These are phyloP conservation scores for Leucania comma DNA, from an alignment of 2,888 invertebrate species.

Conservation along the genomic window DNA sequence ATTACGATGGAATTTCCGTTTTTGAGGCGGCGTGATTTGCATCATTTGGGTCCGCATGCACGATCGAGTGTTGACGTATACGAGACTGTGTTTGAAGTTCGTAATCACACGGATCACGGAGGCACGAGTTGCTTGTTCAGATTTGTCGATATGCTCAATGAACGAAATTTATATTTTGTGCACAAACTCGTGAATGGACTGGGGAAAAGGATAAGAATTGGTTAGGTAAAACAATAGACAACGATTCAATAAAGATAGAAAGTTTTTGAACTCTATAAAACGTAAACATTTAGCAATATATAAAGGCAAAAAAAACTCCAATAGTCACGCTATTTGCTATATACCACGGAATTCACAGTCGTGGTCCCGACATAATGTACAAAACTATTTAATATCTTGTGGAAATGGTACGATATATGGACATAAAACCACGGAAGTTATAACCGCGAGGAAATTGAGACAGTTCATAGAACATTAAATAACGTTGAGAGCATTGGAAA, in stretches of 20 bases:
- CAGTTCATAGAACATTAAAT: constrained; percentile 27
- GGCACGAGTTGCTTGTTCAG: constrained; percentile 43
- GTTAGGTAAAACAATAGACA: no score
- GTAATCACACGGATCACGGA: constrained; percentile 39
- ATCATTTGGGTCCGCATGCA: constrained; percentile 55
- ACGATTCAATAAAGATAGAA: no score
- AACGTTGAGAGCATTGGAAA: constrained; percentile 27
- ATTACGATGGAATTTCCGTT: constrained; percentile 33
- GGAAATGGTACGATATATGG: constrained; percentile 37
- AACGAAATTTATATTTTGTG: constrained; percentile 21
- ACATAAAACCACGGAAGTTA: constrained; percentile 37
- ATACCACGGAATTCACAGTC: constrained; percentile 3
- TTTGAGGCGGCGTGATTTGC: constrained; percentile 56
- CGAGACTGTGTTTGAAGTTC: constrained; percentile 47
- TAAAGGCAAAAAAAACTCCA: not conserved
- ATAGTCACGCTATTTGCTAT: not conserved
- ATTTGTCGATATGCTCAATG: constrained; percentile 18
- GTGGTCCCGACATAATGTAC: not conserved
- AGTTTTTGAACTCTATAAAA: not conserved
- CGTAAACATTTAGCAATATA: not conserved
- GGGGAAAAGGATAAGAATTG: not conserved
- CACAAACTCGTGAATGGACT: not conserved
- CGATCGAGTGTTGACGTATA: constrained; percentile 44
- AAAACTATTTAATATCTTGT: constrained; percentile 36
- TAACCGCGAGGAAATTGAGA: constrained; percentile 52